Base-by-base conservation (phyloP, 2,797 vertebrate genomes). In the Intellagama lesueurii region DNA sequence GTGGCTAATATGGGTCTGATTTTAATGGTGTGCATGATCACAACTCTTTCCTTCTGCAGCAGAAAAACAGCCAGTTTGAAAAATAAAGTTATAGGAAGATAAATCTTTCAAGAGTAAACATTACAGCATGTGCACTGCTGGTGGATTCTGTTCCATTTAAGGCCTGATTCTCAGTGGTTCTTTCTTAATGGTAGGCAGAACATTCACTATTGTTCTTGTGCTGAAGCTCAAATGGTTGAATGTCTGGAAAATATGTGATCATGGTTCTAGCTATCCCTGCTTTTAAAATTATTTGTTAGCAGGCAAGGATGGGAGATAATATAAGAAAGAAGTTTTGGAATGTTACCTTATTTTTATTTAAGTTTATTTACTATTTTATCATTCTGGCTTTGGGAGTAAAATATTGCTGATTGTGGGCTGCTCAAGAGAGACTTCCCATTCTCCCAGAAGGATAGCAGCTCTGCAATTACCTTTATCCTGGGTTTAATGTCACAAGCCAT, bases 401-500 rank as follows among this genome's bases (percentile, higher is more conserved):
- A 81, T 73, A 73, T 70, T 1, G 16, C 40, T 47, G 30, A 82
- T 49, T 86, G 5, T 82, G 35, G 35, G 28, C 85, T 83, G 73
- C 87, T 80, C 11, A 40, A 81, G 30, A n/a, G 64, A 87, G 56
- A 75, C 69, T 66, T 78, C 89, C 83, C 72, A 79, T 40, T 87
- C 72, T 35, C 72, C 75, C 40, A n/a, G 35, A 64, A 77, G 69
- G 40, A 26, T 16, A 86, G 75, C 64, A 75, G 83, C 83, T 91
- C 86, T 68, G 80, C 24, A 60, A 22, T 64, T 83, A 69, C 49
- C 40, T 9, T 69, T 47, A 81, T 40, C 70, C 66, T 60, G 32
- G 78, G 72, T 85, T 88, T 88, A 47, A 82, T 44, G 60, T 69
- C 73, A 85, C 70, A 91, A 88, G 30, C 87, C 78, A 81, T 85